Evolutionary conservation across 2,797 vertebrate species (phyloP), one percentile per base, ranked within the genome.

Genomic region (Anisognathus igniventris): DNA sequence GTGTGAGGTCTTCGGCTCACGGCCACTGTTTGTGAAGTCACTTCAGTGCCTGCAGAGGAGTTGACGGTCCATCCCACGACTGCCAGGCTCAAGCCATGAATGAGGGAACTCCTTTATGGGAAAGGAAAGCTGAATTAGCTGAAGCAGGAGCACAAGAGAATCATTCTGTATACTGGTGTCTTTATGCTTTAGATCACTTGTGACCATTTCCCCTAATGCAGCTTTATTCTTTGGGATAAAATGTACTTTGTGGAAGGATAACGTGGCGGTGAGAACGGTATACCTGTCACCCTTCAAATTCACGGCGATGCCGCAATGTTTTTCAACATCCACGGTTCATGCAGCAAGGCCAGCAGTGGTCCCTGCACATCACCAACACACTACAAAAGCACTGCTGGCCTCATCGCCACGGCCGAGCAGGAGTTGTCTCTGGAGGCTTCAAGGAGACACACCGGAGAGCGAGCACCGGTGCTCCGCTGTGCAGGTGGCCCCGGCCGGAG

Each of bases 401-500:
- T 16, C 75, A 7, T 2, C 1, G 12, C 31, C 62, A 6, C 3
- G 7, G 42, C 2, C 25, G 15, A 24, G 22, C 24, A 19, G 1
- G 5, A 13, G 25, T 1, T 24, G 31, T 3, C 28, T 8, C 71
- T 16, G 42, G 18, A 7, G 54, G 44, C 68, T 56, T 19, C 22
- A 8, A 14, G 2, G 16, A 19, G 5, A 5, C 58, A 9, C 47
- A 11, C 15, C 13, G 14, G 10, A 8, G 9, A 6, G 47, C 4
- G 3, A 8, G 14, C 1, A 3, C 7, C 1, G 22, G 3, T 3
- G n/a, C 24, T 14, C 18, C 3, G 68, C 21, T 0, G 37, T 1
- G 37, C 85, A 2, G 24, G 39, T 31, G 3, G 20, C 39, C 47
- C 4, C 30, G 30, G 75, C 48, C 62, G 31, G 33, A 72, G 44